A percentile compares a stretch with the other conserved stretches of the same genome.
Conservation (phyloP, 92 coral and sea anemone species). For the Siderastrea siderea region DNA sequence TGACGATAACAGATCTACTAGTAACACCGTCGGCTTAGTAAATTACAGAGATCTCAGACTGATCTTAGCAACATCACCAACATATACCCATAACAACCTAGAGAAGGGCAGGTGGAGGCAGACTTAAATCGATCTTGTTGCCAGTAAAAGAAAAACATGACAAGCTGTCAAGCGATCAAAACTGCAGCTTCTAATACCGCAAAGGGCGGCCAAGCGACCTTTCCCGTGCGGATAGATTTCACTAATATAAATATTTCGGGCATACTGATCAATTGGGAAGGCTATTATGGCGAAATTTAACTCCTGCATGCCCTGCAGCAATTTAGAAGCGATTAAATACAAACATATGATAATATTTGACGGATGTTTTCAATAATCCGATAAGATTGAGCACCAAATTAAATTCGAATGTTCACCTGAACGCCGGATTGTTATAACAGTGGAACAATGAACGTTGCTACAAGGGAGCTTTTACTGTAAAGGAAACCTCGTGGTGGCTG, state of each 20-base stretch:
- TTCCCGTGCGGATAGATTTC: no score
- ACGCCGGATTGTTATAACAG: background rate
- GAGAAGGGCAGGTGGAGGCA: no score
- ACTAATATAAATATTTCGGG: no score
- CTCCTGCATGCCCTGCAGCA: background rate
- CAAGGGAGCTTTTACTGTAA: background rate
- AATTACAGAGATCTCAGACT: background rate
- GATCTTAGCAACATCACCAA: background rate
- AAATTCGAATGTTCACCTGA: background rate
- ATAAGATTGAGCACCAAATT: background rate
- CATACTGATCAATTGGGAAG: no score
- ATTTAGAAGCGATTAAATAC: background rate
- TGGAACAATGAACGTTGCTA: background rate
- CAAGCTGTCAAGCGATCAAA: no score
- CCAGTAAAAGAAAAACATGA: no score
- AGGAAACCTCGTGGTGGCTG: background rate
- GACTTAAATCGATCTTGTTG: no score
- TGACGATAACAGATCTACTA: background rate
- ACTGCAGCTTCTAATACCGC: no score
- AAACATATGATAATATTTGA: background rate
- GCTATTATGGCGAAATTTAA: no score
- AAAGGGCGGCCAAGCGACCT: no score
- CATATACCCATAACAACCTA: background rate
- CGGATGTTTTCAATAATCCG: background rate
- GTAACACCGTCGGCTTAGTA: background rate